Evolutionary conservation across 2,113 vertebrate species (phyloP), one percentile per base, ranked within the genome.

Genomic region (Proteles cristata): DNA sequence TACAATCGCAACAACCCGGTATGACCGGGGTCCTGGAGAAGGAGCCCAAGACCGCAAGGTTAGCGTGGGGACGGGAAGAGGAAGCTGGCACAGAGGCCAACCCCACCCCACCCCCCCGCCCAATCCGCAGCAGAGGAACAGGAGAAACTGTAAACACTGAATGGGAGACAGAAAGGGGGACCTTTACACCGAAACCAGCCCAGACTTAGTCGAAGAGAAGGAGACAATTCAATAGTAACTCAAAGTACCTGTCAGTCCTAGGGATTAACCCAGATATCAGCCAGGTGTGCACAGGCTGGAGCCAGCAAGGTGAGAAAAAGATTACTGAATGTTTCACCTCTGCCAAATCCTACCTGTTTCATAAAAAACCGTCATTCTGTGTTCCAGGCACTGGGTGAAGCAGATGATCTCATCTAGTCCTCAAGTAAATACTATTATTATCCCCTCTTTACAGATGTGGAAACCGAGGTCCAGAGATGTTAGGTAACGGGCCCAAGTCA

Each of bases 341-440:
- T 8, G 43, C 53, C 45, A 21, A 48, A 50, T 14, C 73, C 83
- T 39, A 11, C 17, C 3, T 7, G 28, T 53, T 35, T 55, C 45
- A 65, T 71, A 31, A 63, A 81, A 81, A 94, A 83, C 35, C 33
- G 66, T 45, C 48, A 1, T 53, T 66, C 88, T 50, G 26, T 76
- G 50, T 77, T 73, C 81, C 68, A 74, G 77, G 79, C n/a, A 31
- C 61, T 63, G 33, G 0, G 16, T 73, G 45, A 69, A 87, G 93
- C 33, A 35, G 89, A 77, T 73, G 85, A 87, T 9, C 73, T 90
- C 85, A 90, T 77, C 88, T 95, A 81, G 77, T 77, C 66, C 90
- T 33, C 88, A 55, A 53, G 85, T 77, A 82, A 93, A 94, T 8
- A 91, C 48, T 35, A 15, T 31, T 23, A 39, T 53, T 79, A 79